Evolutionary conservation across 2,888 invertebrate species (phyloP).

Genomic region (Pyrochroa serraticornis): DNA sequence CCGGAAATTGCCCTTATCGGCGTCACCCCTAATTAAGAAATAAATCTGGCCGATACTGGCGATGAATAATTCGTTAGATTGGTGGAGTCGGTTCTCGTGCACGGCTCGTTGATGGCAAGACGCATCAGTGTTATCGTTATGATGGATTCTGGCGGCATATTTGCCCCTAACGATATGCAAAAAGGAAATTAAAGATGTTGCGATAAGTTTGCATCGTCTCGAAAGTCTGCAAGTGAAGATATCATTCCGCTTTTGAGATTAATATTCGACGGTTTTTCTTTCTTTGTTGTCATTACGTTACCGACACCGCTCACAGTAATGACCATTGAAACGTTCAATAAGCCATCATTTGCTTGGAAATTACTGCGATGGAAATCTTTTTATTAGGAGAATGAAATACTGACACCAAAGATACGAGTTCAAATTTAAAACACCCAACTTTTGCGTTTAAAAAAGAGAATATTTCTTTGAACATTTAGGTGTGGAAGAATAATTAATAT

Average conservation of each 20-base stretch:
- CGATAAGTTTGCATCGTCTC: constrained; percentile 52
- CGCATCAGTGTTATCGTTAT: constrained; percentile 56
- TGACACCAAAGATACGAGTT: no score
- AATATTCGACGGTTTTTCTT: constrained; percentile 37
- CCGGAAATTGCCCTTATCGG: neutral
- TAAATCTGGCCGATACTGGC: constrained; percentile 12
- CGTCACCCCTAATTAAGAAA: constrained; percentile 4
- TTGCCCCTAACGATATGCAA: constrained; percentile 57
- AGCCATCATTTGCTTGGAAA: no score
- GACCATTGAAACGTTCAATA: constrained; percentile 14
- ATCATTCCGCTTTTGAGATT: constrained; percentile 38
- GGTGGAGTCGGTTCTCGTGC: constrained; percentile 35
- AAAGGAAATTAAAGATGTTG: constrained; percentile 58
- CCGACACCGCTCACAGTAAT: constrained; percentile 9
- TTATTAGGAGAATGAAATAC: no score
- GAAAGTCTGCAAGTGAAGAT: constrained; percentile 41
- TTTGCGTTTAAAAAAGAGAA: no score
- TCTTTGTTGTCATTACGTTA: constrained; percentile 13
- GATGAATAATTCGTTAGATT: constrained; percentile 39
- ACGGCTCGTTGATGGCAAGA: constrained; percentile 48
- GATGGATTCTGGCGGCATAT: constrained; percentile 57
- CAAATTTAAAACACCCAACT: no score
- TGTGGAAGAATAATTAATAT: no score
- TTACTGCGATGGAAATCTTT: no score
- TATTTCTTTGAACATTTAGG: no score